Evolutionary conservation across 53 echinoderm and acorn worm species (phyloP).

Genomic region (Mesocentrotus franciscanus): DNA sequence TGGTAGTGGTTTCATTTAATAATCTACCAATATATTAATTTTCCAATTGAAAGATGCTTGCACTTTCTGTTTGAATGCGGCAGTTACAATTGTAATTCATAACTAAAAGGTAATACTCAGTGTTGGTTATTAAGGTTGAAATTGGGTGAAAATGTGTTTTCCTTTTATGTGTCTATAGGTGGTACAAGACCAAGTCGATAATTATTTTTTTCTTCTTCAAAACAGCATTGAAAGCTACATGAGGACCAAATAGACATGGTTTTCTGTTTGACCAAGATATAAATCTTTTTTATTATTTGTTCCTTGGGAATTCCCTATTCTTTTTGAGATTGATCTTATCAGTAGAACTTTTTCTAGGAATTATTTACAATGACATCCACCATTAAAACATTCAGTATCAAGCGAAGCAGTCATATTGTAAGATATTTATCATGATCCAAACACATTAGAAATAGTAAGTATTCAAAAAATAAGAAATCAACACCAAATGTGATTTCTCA

Average conservation of each 20-base stretch:
- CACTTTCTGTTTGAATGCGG: background rate
- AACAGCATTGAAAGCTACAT: background rate
- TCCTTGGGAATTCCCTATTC: background rate
- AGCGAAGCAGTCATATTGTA: too few species aligned
- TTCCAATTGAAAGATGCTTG: background rate
- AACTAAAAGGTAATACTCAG: background rate
- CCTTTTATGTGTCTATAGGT: background rate
- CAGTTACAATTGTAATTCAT: too few species aligned
- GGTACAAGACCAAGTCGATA: background rate
- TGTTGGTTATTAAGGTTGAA: background rate
- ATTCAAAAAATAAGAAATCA: too few species aligned
- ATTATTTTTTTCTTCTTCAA: too few species aligned
- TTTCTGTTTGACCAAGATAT: background rate
- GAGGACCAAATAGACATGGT: background rate
- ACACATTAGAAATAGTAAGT: too few species aligned
- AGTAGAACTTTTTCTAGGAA: background rate
- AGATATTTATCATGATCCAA: too few species aligned
- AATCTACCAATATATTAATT: too few species aligned
- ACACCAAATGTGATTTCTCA: too few species aligned
- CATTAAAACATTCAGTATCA: too few species aligned
- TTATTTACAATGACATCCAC: too few species aligned
- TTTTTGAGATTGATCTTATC: background rate
- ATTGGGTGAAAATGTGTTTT: background rate
- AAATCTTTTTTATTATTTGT: background rate
- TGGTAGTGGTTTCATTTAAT: background rate